A percentile compares a stretch with the other conserved stretches of the same genome.
These are phyloP conservation scores for Drosophila lacicola DNA, from an alignment of 2,888 invertebrate genomes.

Conservation along the genomic window DNA sequence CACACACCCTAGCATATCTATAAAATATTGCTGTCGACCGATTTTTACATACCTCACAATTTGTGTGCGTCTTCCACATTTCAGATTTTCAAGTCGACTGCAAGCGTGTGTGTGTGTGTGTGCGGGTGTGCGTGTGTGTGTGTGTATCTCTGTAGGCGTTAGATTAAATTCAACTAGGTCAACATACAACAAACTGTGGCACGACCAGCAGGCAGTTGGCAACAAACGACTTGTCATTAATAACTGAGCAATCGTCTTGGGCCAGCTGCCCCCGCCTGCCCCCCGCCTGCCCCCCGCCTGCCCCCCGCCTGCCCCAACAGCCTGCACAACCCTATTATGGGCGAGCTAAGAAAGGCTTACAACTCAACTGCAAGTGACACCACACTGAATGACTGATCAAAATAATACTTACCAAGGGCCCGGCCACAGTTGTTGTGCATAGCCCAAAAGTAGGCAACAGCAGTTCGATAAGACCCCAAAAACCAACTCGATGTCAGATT, in stretches of 20 bases:
- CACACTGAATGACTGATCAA: conserved; percentile 34
- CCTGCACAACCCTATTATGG: no score
- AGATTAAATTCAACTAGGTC: conserved; percentile 69
- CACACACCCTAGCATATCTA: conserved; percentile 40
- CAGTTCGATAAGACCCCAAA: neutral
- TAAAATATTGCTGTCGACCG: conserved; percentile 71
- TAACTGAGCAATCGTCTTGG: conserved; percentile 70
- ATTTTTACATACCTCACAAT: conserved; percentile 71
- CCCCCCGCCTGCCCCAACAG: neutral
- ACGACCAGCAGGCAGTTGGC: neutral
- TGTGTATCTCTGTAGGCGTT: conserved; percentile 30
- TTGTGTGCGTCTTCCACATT: conserved; percentile 34
- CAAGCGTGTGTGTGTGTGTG: conserved; percentile 8
- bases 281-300: no score
- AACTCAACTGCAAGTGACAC: conserved; percentile 44
- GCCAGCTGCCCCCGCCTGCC: conserved; percentile 42
- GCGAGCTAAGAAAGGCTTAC: conserved; percentile 39
- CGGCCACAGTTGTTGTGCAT: neutral
- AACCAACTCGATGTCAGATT: conserved; percentile 4
- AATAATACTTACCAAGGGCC: conserved; percentile 15
- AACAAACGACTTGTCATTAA: conserved; percentile 72
- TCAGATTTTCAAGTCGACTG: conserved; percentile 37
- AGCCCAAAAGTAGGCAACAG: neutral
- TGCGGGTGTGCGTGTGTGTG: no score
- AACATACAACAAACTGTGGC: conserved; percentile 37